Conservation (phyloP, 53 echinoderm and acorn worm genomes). For the Luidia sarsii region DNA sequence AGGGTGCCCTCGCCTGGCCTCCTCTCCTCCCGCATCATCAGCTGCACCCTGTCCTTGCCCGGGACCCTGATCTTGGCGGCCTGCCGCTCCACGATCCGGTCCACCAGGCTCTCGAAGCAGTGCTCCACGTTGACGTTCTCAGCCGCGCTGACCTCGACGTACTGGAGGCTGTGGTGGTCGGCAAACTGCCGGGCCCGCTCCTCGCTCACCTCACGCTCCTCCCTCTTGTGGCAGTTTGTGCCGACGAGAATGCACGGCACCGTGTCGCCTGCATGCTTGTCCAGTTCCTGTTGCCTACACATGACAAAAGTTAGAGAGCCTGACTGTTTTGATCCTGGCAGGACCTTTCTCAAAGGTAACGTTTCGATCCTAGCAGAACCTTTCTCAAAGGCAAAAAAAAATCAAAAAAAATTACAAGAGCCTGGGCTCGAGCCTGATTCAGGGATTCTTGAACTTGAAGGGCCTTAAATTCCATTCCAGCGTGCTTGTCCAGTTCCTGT, state of each 20-base stretch:
- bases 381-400: too few species aligned
- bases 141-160: slow-evolving; percentile 72
- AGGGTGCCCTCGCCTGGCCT: background rate
- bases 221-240: slow-evolving; percentile 68
- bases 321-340: too few species aligned
- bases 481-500: slow-evolving; percentile 65
- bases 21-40: too few species aligned
- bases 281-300: slow-evolving; percentile 73
- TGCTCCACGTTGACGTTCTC: slow-evolving; percentile 59
- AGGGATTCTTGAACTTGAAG: too few species aligned
- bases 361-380: too few species aligned
- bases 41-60: background rate
- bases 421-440: too few species aligned
- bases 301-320: too few species aligned
- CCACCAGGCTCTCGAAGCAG: slow-evolving; percentile 70
- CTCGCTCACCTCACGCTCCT: slow-evolving; percentile 57
- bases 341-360: too few species aligned
- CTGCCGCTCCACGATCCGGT: slow-evolving; percentile 64
- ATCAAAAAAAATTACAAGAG: background rate
- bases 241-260: slow-evolving; percentile 66
- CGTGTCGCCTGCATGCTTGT: slow-evolving; percentile 43
- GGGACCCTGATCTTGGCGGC: slow-evolving; percentile 34
- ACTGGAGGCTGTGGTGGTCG: slow-evolving; percentile 66
- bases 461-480: too few species aligned
- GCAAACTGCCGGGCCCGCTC: slow-evolving; percentile 51